Percentiles rank a stretch among this genome's conserved stretches.
Conservation (phyloP, 2,113 vertebrate genomes). For the Cyanoderma ruficeps region DNA sequence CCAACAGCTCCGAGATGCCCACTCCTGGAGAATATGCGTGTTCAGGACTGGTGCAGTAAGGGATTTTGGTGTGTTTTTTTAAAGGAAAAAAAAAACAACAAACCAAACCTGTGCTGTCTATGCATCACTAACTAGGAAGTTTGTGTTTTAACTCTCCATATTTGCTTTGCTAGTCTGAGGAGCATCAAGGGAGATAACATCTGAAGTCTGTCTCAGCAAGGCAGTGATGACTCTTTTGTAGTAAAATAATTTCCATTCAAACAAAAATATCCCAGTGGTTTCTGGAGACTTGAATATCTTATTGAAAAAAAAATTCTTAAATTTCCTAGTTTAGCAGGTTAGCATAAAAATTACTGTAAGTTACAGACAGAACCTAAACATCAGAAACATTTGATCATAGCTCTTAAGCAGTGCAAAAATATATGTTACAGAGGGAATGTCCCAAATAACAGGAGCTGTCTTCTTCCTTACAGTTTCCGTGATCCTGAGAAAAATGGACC, state of each 20-base stretch:
- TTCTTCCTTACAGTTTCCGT: background rate
- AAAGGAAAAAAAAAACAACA: background rate
- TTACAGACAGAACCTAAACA: background rate
- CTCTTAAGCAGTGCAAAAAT: background rate
- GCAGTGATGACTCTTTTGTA: background rate
- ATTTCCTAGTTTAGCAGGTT: background rate
- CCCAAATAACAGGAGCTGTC: background rate
- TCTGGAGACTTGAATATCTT: background rate
- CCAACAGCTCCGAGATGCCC: fast-evolving
- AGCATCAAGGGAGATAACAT: background rate
- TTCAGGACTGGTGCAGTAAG: background rate
- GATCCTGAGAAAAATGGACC: background rate
- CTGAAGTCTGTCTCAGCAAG: background rate
- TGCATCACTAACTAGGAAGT: no score
- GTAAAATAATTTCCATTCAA: background rate
- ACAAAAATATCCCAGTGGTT: background rate
- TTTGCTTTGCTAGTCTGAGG: background rate
- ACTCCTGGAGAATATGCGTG: fast-evolving
- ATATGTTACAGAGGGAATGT: background rate
- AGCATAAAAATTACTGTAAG: background rate
- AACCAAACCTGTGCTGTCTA: background rate
- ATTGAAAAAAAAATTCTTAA: fast-evolving
- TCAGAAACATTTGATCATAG: background rate
- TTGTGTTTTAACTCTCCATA: background rate
- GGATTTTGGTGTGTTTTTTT: fast-evolving